These are phyloP conservation scores for Argyrosomus japonicus DNA, from an alignment of 2,113 vertebrate species.

Conservation along the genomic window DNA sequence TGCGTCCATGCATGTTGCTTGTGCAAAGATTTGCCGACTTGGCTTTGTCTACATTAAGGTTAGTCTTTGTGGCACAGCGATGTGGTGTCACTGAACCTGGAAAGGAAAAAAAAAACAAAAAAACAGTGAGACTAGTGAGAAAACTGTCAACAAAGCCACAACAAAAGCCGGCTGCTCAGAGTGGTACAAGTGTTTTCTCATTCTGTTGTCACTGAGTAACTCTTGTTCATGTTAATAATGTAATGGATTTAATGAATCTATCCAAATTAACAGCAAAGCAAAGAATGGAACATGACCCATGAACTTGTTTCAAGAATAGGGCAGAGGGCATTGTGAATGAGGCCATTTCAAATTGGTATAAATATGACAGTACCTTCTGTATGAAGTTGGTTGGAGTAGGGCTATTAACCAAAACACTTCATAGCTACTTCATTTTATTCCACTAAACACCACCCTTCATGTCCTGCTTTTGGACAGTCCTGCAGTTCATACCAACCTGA, in stretches of 20 bases:
- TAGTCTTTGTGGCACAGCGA: slow-evolving; percentile 74
- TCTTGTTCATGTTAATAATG: slow-evolving; percentile 18
- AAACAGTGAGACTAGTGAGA: slow-evolving; percentile 27
- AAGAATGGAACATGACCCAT: slow-evolving; percentile 46
- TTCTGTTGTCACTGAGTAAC: slow-evolving; percentile 30
- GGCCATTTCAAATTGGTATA: slow-evolving; percentile 66
- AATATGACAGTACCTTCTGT: slow-evolving; percentile 61
- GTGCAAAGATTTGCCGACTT: slow-evolving; percentile 82
- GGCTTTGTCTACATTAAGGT: slow-evolving; percentile 84
- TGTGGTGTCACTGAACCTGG: slow-evolving; percentile 74
- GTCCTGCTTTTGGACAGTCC: slow-evolving; percentile 48
- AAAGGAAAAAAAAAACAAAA: slow-evolving; percentile 5
- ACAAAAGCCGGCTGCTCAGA: slow-evolving; percentile 29
- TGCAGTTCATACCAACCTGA: slow-evolving; percentile 66
- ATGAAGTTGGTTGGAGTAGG: slow-evolving; percentile 67
- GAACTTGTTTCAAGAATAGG: slow-evolving; percentile 62
- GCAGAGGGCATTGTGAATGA: slow-evolving; percentile 58
- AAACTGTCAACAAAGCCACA: slow-evolving; percentile 50
- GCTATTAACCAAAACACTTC: slow-evolving; percentile 80
- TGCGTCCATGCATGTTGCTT: slow-evolving; percentile 63
- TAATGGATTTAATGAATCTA: slow-evolving; percentile 52
- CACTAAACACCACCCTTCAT: slow-evolving; percentile 63
- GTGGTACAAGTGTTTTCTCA: slow-evolving; percentile 39
- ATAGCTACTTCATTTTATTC: slow-evolving; percentile 71
- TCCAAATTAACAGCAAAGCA: slow-evolving; percentile 39